Evolutionary conservation across 2,797 vertebrate species (phyloP), one percentile per base, ranked within the genome.

Genomic region (Basileuterus tristriatus): DNA sequence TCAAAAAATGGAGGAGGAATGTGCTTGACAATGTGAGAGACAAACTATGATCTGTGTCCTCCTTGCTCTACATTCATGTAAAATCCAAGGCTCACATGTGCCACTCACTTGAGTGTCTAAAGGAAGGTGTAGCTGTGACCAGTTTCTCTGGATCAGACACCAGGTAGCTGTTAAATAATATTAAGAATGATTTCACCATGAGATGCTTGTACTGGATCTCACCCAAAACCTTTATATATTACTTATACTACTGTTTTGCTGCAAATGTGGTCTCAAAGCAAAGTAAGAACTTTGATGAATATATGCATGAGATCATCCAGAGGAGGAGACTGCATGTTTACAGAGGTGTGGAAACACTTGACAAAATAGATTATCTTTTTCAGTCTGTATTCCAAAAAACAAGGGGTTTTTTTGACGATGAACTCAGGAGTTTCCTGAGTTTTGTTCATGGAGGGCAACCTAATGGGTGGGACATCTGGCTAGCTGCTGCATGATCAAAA

Each of bases 101-200:
- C 69, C 44, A 72, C 30, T 81, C 3, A 3, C 15, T 78, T 24
- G 47, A 62, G 23, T 3, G 3, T 64, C 62, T 67, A 74, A 72
- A 87, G 56, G 17, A 86, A 94, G 36, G 79, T 3, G 9, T 5
- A 67, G 34, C 11, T 84, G 50, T 46, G 67, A 92, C 27, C 44
- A 60, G n/a, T 77, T 95, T 79, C 74, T 74, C 44, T 80, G 34
- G 71, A 87, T 18, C 56, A 85, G 72, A 92, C 58, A 93, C 32
- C n/a, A 89, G 39, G 87, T 93, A 95, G 72, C 69, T 84, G 56
- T 89, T 93, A 94, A 96, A 90, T 50, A 90, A 71, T 58, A 89
- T 10, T 70, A 76, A 80, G 56, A 94, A 93, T 89, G 30, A 95
- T 80, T 95, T 96, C 69, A 78, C 34, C 39, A 62, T 44, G 46